Percentiles rank a stretch among this genome's conserved stretches.
Conservation (phyloP, 2,888 invertebrate species). For the Leptinotarsa rubiginosa region DNA sequence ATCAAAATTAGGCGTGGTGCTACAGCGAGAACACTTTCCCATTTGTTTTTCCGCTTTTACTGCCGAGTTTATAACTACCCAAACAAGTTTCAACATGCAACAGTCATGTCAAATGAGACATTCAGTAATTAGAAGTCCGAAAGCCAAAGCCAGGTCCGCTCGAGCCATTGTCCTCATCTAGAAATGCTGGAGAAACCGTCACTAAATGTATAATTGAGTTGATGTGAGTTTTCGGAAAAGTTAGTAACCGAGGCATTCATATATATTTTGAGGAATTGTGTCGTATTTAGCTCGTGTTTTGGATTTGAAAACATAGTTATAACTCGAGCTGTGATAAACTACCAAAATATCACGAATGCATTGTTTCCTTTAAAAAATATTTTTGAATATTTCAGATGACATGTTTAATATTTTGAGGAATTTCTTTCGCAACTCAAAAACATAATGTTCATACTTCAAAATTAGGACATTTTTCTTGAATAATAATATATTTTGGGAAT, state of each 20-base stretch:
- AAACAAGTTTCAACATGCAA: conserved; percentile 28
- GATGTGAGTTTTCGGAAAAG: not conserved
- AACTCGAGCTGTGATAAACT: not conserved
- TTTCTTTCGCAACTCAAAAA: too few relatives aligned
- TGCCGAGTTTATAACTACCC: conserved; percentile 20
- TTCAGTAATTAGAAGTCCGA: conserved; percentile 29
- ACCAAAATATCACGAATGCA: too few relatives aligned
- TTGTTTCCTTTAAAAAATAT: too few relatives aligned
- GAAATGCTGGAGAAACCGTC: conserved; percentile 8
- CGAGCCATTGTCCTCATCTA: not conserved
- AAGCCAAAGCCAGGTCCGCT: conserved; percentile 23
- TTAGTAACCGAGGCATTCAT: not conserved
- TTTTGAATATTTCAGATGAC: too few relatives aligned
- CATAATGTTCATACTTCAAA: too few relatives aligned
- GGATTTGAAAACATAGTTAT: not conserved
- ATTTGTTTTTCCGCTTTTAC: conserved; percentile 8
- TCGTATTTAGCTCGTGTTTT: not conserved
- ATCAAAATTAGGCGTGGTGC: not conserved
- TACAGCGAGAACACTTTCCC: conserved; percentile 5
- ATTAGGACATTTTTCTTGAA: too few relatives aligned
- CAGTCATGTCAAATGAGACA: conserved; percentile 34
- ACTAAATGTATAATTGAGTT: not conserved
- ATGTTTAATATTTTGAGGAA: too few relatives aligned
- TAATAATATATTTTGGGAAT: too few relatives aligned
- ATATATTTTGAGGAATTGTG: not conserved